These are phyloP conservation scores for Mycetomoellerius zeteki DNA, from an alignment of 1,140 invertebrate genomes.

Conservation along the genomic window DNA sequence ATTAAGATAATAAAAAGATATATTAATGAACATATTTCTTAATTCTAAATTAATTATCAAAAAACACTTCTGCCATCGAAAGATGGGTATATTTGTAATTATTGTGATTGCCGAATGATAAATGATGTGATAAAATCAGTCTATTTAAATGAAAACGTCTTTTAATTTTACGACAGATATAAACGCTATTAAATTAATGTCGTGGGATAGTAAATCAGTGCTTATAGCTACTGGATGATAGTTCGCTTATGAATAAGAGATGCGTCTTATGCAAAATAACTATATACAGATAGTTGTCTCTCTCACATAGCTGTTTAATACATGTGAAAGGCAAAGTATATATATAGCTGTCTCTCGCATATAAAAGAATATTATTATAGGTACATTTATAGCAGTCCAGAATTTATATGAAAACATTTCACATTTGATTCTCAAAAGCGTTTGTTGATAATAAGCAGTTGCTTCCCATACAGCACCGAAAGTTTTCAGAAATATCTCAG, in stretches of 20 bases:
- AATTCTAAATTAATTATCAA: neutral
- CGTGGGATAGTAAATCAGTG: slow-evolving; percentile 60
- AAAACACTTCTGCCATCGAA: neutral
- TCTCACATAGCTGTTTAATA: no score
- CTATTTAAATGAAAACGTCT: neutral
- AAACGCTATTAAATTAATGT: slow-evolving; percentile 38
- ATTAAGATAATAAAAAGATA: neutral
- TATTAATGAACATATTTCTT: neutral
- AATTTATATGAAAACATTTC: neutral
- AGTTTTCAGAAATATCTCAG: no score
- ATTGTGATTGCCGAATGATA: neutral
- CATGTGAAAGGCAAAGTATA: no score
- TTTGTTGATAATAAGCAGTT: neutral
- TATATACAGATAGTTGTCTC: no score
- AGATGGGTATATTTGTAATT: neutral
- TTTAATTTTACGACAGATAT: slow-evolving; percentile 23
- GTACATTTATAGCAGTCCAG: neutral
- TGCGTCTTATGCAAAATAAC: slow-evolving; percentile 47
- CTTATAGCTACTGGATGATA: slow-evolving; percentile 31
- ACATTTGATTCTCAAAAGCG: neutral
- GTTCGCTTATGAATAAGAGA: slow-evolving; percentile 68
- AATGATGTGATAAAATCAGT: neutral
- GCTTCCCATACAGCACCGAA: no score
- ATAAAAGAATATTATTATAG: slow-evolving; percentile 52
- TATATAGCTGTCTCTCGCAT: slow-evolving; percentile 26